A percentile compares a stretch with the other conserved stretches of the same genome.
Evolutionary conservation across 2,113 vertebrate genomes (phyloP).

Genomic region (Dasyprocta punctata): DNA sequence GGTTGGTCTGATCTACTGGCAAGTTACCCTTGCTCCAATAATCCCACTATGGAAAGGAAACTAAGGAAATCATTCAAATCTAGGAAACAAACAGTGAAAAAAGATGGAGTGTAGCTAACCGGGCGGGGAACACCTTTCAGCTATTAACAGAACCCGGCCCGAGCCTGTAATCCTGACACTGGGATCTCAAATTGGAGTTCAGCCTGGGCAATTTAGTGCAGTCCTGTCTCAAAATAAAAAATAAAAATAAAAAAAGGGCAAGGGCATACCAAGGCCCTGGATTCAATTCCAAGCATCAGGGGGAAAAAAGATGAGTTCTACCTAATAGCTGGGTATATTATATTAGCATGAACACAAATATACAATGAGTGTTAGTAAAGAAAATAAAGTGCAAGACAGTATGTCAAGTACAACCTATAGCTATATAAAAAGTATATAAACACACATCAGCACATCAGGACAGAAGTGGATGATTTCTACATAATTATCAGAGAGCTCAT

Average conservation of each 20-base stretch:
- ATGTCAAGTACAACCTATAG: neutral
- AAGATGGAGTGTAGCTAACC: neutral
- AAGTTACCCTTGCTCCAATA: neutral
- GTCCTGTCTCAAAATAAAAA: too few species aligned
- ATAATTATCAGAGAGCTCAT: neutral
- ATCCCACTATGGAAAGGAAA: neutral
- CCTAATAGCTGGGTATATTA: neutral
- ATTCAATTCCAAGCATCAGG: too few species aligned
- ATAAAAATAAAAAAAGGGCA: too few species aligned
- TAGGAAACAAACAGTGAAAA: neutral
- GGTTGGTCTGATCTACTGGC: neutral
- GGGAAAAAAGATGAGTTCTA: neutral
- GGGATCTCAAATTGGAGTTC: neutral
- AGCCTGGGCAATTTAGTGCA: neutral
- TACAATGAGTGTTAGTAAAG: neutral
- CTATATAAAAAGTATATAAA: neutral
- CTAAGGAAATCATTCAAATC: neutral
- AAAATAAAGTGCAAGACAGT: neutral
- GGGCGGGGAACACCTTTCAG: neutral
- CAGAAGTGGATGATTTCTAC: neutral
- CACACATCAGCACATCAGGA: neutral
- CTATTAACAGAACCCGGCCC: neutral
- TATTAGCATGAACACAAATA: neutral
- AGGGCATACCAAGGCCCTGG: too few species aligned
- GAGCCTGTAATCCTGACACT: neutral